Evolutionary conservation across 2,888 invertebrate species (phyloP).

Genomic region (Orthonychiurus folsomi): DNA sequence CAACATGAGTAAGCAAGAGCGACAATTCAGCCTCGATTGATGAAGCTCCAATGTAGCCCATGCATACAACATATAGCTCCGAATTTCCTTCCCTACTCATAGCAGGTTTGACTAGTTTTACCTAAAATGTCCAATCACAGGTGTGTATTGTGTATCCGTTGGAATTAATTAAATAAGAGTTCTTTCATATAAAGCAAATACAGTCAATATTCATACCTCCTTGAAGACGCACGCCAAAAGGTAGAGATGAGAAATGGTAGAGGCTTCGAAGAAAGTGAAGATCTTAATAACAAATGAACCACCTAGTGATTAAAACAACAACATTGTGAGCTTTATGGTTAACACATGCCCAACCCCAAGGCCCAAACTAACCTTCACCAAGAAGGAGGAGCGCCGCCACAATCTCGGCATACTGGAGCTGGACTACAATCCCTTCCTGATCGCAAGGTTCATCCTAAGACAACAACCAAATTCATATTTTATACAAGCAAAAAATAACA

Average conservation of each 20-base stretch:
- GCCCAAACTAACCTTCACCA: no score
- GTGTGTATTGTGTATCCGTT: neutral
- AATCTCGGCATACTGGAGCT: conserved; percentile 74
- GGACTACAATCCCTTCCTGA: conserved; percentile 70
- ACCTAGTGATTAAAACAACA: conserved; percentile 45
- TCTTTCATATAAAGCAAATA: conserved; percentile 5
- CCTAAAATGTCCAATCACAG: neutral
- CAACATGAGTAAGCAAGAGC: conserved; percentile 44
- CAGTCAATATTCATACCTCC: conserved; percentile 34
- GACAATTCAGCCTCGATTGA: conserved; percentile 46
- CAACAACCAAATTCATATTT: no score
- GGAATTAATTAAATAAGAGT: conserved; percentile 1
- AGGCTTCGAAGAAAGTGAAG: conserved; percentile 79
- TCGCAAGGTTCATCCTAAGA: conserved; percentile 72
- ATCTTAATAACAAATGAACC: conserved; percentile 78
- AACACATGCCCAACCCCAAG: conserved; percentile 42
- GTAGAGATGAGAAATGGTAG: conserved; percentile 69
- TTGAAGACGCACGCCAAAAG: conserved; percentile 66
- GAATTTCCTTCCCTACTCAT: conserved; percentile 94
- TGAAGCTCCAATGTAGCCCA: conserved; percentile 52
- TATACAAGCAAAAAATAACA: neutral
- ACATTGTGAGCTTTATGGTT: neutral
- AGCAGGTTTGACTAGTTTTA: conserved; percentile 60
- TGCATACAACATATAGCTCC: conserved; percentile 76
- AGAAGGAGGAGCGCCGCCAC: conserved; percentile 65